A percentile compares a stretch with the other conserved stretches of the same genome.
These are phyloP conservation scores for Perizoma affinitatum DNA, from an alignment of 2,888 invertebrate genomes.

Conservation along the genomic window DNA sequence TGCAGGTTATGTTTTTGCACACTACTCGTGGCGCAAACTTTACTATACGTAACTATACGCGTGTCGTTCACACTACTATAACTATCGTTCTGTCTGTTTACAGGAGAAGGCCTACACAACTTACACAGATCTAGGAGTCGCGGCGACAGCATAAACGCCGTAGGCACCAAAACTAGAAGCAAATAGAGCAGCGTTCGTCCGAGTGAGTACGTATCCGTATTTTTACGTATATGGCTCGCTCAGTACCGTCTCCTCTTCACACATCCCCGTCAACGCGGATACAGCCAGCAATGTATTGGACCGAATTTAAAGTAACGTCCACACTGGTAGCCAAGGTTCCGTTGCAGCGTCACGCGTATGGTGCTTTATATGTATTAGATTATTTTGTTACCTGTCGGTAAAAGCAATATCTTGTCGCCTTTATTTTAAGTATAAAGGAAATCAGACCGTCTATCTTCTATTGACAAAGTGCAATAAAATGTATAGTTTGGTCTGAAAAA, in stretches of 20 bases:
- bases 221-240: slow-evolving; percentile 47
- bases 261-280: slow-evolving; percentile 43
- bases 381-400: slow-evolving; percentile 45
- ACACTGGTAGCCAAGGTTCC: slow-evolving; percentile 48
- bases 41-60: not conserved
- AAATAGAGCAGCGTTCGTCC: slow-evolving; percentile 58
- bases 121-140: slow-evolving; percentile 92
- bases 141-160: slow-evolving; percentile 90
- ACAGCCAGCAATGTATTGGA: slow-evolving; percentile 58
- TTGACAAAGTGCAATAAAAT: slow-evolving; percentile 58
- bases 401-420: slow-evolving; percentile 59
- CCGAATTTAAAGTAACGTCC: slow-evolving; percentile 70
- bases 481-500: slow-evolving; percentile 39
- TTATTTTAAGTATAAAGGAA: slow-evolving; percentile 52
- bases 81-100: slow-evolving; percentile 43
- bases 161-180: slow-evolving; percentile 81
- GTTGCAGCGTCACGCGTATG: slow-evolving; percentile 73
- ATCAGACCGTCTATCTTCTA: slow-evolving; percentile 55
- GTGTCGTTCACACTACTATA: not conserved
- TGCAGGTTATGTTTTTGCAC: too few species aligned
- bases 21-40: too few species aligned
- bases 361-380: slow-evolving; percentile 69
- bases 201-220: slow-evolving; percentile 25
- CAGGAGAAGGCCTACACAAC: slow-evolving; percentile 87
- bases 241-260: slow-evolving; percentile 38